A percentile compares a stretch with the other conserved stretches of the same genome.
Conservation (phyloP, 2,888 invertebrate species). For the Leptopterna dolabrata region DNA sequence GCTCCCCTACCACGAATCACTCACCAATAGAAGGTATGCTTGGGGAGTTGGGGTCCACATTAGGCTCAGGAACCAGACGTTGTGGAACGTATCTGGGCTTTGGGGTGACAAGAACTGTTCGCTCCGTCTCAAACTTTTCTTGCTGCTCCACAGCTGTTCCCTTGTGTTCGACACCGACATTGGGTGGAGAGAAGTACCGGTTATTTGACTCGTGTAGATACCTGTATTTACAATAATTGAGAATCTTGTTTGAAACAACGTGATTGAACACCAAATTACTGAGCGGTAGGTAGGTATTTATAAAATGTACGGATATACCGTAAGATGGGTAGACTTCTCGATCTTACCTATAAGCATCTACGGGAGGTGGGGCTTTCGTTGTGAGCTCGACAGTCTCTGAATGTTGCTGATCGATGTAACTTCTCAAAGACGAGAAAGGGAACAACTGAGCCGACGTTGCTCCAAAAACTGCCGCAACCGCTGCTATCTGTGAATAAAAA, state of each 20-base stretch:
- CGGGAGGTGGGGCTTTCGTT: slow-evolving; percentile 38
- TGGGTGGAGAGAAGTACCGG: background rate
- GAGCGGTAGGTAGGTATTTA: background rate
- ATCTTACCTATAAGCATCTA: slow-evolving; percentile 41
- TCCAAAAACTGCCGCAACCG: background rate
- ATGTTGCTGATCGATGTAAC: slow-evolving; percentile 47
- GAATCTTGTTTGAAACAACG: background rate
- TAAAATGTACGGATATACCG: no score
- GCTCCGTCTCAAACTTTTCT: background rate
- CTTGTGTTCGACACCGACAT: background rate
- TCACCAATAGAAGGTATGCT: slow-evolving; percentile 44
- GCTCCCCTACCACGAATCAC: background rate
- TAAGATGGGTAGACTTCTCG: background rate
- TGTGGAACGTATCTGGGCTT: slow-evolving; percentile 49
- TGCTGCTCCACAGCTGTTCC: background rate
- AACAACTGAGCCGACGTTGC: slow-evolving; percentile 33
- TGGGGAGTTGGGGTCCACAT: slow-evolving; percentile 40
- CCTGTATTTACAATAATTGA: background rate
- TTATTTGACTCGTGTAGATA: slow-evolving; percentile 12
- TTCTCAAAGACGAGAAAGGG: slow-evolving; percentile 46
- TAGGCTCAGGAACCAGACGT: slow-evolving; percentile 39
- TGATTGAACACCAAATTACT: background rate
- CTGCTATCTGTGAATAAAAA: background rate
- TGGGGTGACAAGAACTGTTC: slow-evolving; percentile 48
- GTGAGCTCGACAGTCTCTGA: slow-evolving; percentile 27